Evolutionary conservation across 2,113 vertebrate species (phyloP).

Genomic region (Microcebus griseorufus): DNA sequence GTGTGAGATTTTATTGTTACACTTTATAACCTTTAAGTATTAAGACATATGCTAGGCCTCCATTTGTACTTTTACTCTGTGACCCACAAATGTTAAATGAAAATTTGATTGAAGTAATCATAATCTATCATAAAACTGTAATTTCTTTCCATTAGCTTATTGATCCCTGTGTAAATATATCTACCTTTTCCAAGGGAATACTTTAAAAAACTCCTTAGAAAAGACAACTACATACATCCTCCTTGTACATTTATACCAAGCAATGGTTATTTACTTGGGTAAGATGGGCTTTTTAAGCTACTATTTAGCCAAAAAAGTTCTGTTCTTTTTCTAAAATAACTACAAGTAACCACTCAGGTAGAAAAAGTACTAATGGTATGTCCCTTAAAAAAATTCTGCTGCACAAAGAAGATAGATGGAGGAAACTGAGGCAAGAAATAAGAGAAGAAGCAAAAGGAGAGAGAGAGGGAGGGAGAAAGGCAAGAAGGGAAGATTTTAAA

Average conservation of each 20-base stretch:
- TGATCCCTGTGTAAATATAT: background rate
- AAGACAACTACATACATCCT: background rate
- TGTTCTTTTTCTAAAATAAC: background rate
- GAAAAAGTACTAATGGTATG: background rate
- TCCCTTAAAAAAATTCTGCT: background rate
- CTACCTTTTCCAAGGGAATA: background rate
- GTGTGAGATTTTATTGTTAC: background rate
- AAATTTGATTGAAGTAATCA: background rate
- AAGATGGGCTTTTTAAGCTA: background rate
- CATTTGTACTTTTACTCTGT: background rate
- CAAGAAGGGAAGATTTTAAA: background rate
- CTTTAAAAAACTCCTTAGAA: background rate
- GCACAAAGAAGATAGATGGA: background rate
- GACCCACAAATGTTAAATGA: background rate
- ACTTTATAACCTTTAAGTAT: background rate
- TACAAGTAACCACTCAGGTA: background rate
- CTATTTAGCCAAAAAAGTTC: background rate
- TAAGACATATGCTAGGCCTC: background rate
- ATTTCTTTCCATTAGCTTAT: background rate
- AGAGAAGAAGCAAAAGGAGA: background rate
- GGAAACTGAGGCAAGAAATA: background rate
- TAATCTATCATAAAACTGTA: background rate
- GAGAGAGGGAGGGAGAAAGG: background rate
- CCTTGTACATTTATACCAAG: background rate
- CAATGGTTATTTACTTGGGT: background rate